Percentiles rank a stretch among this genome's conserved stretches.
Conservation (phyloP, 2,113 vertebrate species). For the Cercopithecus mona region DNA sequence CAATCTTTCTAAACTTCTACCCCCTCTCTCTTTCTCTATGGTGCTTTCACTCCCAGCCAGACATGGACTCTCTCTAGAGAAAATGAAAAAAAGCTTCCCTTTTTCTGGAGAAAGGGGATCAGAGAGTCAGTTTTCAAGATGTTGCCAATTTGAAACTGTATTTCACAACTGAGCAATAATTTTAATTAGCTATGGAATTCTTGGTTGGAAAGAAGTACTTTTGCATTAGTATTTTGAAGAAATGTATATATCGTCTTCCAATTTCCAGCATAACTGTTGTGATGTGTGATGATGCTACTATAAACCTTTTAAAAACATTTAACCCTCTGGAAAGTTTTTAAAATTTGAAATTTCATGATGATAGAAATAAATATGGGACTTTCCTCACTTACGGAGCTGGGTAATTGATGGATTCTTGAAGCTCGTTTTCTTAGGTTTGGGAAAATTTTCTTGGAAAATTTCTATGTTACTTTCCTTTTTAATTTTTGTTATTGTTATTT, state of each 20-base stretch:
- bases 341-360: slow-evolving; percentile 10
- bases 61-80: neutral
- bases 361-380: neutral
- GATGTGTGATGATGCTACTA: neutral
- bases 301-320: neutral
- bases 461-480: neutral
- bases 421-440: neutral
- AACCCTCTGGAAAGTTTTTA: neutral
- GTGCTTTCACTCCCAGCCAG: neutral
- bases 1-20: neutral
- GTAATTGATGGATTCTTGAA: neutral
- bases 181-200: neutral
- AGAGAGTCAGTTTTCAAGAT: neutral
- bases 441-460: slow-evolving; percentile 32
- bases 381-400: neutral
- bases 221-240: neutral
- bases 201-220: neutral
- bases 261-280: neutral
- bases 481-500: slow-evolving; percentile 13
- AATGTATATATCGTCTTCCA: neutral
- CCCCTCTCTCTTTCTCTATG: neutral
- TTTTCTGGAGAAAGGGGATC: neutral
- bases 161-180: neutral
- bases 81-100: neutral
- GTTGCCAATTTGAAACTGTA: neutral